Evolutionary conservation across 2,797 vertebrate species (phyloP).

Genomic region (Trichosurus vulpecula): DNA sequence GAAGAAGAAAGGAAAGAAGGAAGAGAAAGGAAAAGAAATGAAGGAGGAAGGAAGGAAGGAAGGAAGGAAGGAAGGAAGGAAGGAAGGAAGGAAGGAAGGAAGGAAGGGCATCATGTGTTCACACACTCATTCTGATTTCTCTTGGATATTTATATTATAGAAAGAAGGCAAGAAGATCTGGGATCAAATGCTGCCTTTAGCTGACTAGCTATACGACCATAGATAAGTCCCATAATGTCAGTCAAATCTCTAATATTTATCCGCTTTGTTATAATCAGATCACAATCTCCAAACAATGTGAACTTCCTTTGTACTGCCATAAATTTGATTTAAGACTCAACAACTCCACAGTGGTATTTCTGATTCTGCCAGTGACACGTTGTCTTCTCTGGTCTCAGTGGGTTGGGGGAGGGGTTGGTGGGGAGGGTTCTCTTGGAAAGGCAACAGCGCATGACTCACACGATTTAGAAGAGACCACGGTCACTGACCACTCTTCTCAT

Average conservation of each 20-base stretch:
- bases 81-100: not conserved
- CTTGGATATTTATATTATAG: not conserved
- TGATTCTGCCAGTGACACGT: not conserved
- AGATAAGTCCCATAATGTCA: not conserved
- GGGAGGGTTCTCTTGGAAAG: not conserved
- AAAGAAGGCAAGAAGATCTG: not conserved
- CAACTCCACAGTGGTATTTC: not conserved
- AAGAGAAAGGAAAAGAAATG: fast-evolving
- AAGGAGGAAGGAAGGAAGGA: not conserved
- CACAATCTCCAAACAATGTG: not conserved
- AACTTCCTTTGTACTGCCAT: not conserved
- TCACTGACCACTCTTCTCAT: not conserved
- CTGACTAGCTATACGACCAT: not conserved
- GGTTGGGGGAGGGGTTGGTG: too few relatives aligned
- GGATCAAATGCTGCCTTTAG: not conserved
- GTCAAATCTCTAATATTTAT: not conserved
- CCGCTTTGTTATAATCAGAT: not conserved
- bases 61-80: too few relatives aligned
- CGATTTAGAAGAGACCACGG: not conserved
- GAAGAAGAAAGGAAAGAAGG: not conserved
- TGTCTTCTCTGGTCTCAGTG: not conserved
- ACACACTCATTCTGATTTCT: not conserved
- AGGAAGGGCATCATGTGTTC: not conserved
- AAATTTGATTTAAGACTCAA: not conserved
- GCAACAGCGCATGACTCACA: not conserved